phyloP scores from a whole-genome alignment of 1,140 invertebrate genomes.

The Drosophila insularis region DNA sequence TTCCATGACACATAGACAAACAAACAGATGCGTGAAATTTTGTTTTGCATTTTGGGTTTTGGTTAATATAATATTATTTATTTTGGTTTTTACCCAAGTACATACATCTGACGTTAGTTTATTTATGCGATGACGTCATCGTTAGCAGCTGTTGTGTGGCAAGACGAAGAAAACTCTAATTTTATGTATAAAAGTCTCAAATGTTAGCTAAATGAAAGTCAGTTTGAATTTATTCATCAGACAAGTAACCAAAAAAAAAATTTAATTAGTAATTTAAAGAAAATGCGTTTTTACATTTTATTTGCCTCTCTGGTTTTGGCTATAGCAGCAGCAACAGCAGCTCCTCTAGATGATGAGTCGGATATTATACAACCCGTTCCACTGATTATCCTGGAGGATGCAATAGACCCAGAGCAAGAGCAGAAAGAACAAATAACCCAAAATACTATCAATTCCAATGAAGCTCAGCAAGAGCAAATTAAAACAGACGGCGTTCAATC shows the following conservation, averaged over 20 bases:
- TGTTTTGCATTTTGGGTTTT: background rate
- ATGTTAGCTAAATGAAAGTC: background rate
- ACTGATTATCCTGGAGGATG: background rate
- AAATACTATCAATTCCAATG: background rate
- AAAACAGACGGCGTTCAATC: background rate
- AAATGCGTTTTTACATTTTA: background rate
- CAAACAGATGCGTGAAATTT: background rate
- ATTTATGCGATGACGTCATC: background rate
- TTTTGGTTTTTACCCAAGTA: conserved; percentile 7
- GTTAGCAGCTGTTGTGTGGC: background rate
- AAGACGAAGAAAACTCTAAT: background rate
- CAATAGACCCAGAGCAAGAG: background rate
- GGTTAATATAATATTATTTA: background rate
- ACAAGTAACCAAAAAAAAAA: background rate
- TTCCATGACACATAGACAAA: background rate
- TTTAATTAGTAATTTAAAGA: background rate
- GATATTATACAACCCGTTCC: background rate
- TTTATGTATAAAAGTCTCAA: background rate
- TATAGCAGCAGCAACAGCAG: background rate
- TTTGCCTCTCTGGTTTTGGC: background rate
- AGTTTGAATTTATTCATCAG: background rate
- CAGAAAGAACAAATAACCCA: background rate
- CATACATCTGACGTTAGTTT: background rate
- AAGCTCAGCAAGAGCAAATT: background rate
- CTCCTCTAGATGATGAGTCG: background rate